These are phyloP conservation scores for Brachypalpus laphriformis DNA, from an alignment of 2,888 invertebrate genomes.

Conservation along the genomic window DNA sequence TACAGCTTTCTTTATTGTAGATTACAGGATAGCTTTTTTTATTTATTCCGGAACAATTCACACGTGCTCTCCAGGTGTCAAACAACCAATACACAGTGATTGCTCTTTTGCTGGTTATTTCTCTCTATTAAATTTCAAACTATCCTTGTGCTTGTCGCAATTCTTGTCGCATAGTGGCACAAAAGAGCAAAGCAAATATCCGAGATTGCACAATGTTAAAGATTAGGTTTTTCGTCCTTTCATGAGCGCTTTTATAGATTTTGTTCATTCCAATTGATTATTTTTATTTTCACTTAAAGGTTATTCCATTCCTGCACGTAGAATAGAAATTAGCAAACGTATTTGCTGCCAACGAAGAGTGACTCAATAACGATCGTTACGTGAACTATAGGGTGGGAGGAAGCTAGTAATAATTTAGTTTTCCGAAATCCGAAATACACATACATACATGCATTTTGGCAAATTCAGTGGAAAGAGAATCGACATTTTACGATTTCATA, in stretches of 20 bases:
- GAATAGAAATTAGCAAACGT: not conserved
- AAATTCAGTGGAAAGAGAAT: not conserved
- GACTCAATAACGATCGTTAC: not conserved
- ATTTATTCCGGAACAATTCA: conserved; percentile 41
- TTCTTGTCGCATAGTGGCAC: conserved; percentile 16
- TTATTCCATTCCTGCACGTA: not conserved
- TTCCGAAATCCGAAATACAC: not conserved
- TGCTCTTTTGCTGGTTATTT: conserved; percentile 28
- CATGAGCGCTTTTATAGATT: not conserved
- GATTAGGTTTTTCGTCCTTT: conserved; percentile 12
- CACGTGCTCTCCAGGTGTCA: conserved; percentile 39
- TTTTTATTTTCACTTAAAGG: conserved; percentile 3
- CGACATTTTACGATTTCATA: not conserved
- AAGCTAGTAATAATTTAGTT: not conserved
- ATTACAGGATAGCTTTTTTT: conserved; percentile 20
- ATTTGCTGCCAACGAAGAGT: not conserved
- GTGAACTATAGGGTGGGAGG: not conserved
- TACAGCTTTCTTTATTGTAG: conserved; percentile 15
- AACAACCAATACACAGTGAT: conserved; percentile 44
- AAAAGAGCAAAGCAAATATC: conserved; percentile 24
- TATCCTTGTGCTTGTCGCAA: conserved; percentile 26
- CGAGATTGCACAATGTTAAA: conserved; percentile 15
- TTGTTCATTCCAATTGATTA: not conserved
- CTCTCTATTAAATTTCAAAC: conserved; percentile 39
- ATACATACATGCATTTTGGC: not conserved